A percentile compares a stretch with the other conserved stretches of the same genome.
phyloP scores from a whole-genome alignment of 2,888 invertebrate genomes.

The Pardosa pseudoannulata region DNA sequence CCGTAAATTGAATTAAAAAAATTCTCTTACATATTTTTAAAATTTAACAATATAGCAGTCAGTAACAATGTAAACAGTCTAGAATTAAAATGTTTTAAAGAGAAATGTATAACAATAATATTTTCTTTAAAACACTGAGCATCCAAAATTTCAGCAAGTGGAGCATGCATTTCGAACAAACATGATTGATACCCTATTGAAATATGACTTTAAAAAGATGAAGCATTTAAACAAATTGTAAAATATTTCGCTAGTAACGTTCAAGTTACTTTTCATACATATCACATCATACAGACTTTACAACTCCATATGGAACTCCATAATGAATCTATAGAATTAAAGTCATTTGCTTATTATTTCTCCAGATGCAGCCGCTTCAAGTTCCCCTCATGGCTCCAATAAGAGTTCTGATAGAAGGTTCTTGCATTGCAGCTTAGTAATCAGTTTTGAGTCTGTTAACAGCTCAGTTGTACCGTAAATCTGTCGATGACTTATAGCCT shows the following conservation, averaged over 20 bases:
- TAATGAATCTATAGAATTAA: not conserved
- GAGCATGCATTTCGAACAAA: constrained; percentile 1
- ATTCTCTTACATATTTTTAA: no score
- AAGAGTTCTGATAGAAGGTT: not conserved
- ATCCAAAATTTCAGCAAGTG: no score
- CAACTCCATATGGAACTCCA: not conserved
- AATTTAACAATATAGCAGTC: no score
- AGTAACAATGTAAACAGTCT: no score
- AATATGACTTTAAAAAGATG: not conserved
- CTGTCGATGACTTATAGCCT: constrained; percentile 9
- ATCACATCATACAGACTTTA: constrained; percentile 15
- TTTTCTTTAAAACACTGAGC: no score
- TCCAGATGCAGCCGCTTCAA: not conserved
- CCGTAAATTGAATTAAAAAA: no score
- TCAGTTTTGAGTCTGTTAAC: constrained; percentile 7
- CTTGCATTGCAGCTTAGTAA: not conserved
- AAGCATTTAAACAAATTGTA: not conserved
- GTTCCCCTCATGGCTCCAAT: not conserved
- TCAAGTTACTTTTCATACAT: not conserved
- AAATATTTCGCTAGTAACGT: constrained; percentile 3
- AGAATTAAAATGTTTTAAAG: no score
- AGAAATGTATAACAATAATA: no score
- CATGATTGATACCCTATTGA: not conserved
- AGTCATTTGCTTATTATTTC: no score
- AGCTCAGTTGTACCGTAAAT: constrained; percentile 13